Evolutionary conservation across 2,797 vertebrate species (phyloP).

Genomic region (Semaprochilodus insignis): DNA sequence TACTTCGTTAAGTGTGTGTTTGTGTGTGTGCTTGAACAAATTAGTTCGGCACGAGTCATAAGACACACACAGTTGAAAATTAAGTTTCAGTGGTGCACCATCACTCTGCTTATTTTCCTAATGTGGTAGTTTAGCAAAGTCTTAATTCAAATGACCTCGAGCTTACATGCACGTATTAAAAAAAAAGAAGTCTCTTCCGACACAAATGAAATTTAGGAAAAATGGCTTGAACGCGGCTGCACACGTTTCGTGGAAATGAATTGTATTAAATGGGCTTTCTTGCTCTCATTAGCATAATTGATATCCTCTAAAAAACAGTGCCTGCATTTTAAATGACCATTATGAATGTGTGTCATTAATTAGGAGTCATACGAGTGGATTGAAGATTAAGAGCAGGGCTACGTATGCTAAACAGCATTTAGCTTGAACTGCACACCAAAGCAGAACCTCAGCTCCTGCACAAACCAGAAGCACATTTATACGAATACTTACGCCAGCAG

Average conservation of each 20-base stretch:
- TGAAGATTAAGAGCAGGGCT: conserved; percentile 51
- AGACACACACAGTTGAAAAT: conserved; percentile 36
- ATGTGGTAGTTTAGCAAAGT: conserved; percentile 33
- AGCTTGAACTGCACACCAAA: not conserved
- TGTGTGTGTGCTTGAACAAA: conserved; percentile 10
- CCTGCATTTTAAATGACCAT: conserved; percentile 61
- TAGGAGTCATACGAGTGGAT: conserved; percentile 41
- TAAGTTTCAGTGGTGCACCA: conserved; percentile 28
- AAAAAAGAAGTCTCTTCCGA: conserved; percentile 3
- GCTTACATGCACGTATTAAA: not conserved
- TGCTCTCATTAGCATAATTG: conserved; percentile 65
- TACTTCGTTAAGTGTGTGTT: not conserved
- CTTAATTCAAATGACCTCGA: conserved; percentile 40
- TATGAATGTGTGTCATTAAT: conserved; percentile 62
- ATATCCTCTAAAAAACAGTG: conserved; percentile 52
- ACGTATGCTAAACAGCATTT: conserved; percentile 36
- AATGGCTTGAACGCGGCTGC: conserved; percentile 36
- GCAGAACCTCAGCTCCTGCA: not conserved
- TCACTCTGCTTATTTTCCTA: conserved; percentile 39
- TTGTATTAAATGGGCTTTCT: conserved; percentile 59
- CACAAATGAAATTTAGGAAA: conserved; percentile 46
- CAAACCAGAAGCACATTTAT: not conserved
- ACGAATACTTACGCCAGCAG: not conserved
- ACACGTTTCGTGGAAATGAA: conserved; percentile 20
- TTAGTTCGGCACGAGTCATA: conserved; percentile 1